These are phyloP conservation scores for Tetrapedia diversipes DNA, from an alignment of 2,888 invertebrate species.

Conservation along the genomic window DNA sequence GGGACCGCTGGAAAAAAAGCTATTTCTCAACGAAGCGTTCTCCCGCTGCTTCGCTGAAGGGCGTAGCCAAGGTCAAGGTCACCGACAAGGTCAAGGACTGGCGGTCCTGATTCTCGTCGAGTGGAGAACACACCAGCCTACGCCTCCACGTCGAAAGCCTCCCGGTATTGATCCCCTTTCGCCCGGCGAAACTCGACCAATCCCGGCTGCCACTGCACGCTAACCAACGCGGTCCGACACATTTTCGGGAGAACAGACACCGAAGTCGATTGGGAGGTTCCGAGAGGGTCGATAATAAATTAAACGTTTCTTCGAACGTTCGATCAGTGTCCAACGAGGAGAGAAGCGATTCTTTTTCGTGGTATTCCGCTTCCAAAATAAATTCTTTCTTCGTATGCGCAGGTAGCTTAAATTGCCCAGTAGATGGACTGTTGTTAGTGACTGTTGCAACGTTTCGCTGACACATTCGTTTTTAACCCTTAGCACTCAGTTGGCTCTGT, in stretches of 20 bases:
- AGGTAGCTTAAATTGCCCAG: too few relatives aligned
- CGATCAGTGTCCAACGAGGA: too few relatives aligned
- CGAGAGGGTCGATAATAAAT: constrained; percentile 49
- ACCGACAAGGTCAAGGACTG: constrained; percentile 61
- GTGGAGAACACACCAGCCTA: constrained; percentile 71
- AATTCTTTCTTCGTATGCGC: too few relatives aligned
- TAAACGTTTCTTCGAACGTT: not conserved
- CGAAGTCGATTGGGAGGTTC: constrained; percentile 27
- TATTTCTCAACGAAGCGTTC: not conserved
- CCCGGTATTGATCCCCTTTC: constrained; percentile 78
- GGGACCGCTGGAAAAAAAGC: not conserved
- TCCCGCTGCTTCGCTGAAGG: constrained; percentile 46
- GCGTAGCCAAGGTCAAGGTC: constrained; percentile 67
- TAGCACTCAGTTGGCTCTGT: too few relatives aligned
- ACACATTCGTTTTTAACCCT: too few relatives aligned
- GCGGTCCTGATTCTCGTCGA: constrained; percentile 65
- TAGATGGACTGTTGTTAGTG: too few relatives aligned
- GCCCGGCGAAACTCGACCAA: constrained; percentile 74
- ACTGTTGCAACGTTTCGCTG: too few relatives aligned
- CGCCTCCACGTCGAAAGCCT: constrained; percentile 71
- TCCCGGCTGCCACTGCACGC: constrained; percentile 68
- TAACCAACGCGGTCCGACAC: constrained; percentile 61
- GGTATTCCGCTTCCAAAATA: too few relatives aligned
- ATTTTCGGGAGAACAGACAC: constrained; percentile 46
- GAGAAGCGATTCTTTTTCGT: too few relatives aligned